phyloP scores from a whole-genome alignment of 1,140 invertebrate species.

The Nephotettix cincticeps region DNA sequence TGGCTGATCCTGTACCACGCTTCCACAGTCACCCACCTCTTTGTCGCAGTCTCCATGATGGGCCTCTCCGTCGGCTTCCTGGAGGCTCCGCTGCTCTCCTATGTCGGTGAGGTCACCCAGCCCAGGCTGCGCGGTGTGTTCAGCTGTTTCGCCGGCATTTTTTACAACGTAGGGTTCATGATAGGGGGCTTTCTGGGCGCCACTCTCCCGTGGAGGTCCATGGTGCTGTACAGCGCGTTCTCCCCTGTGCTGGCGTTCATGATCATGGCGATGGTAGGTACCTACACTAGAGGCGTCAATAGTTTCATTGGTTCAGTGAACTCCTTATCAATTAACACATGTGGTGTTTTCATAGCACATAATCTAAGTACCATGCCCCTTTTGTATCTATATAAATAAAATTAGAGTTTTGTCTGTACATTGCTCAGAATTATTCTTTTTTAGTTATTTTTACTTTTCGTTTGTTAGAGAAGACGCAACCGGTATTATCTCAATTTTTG shows the following conservation, averaged over 20 bases:
- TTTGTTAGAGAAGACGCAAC: too few species aligned
- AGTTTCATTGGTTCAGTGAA: too few species aligned
- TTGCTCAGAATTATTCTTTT: too few species aligned
- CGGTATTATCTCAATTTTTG: too few species aligned
- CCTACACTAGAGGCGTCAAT: background rate
- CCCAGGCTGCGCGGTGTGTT: constrained; percentile 37
- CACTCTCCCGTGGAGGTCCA: constrained; percentile 34
- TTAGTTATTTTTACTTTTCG: too few species aligned
- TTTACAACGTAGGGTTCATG: constrained; percentile 28
- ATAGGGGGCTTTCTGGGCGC: constrained; percentile 36
- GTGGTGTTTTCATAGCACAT: too few species aligned
- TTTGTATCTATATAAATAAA: too few species aligned
- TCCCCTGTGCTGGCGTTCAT: constrained; percentile 36
- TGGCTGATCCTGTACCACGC: constrained; percentile 41
- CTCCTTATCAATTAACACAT: too few species aligned
- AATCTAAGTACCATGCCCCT: too few species aligned
- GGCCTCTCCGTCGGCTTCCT: constrained; percentile 50
- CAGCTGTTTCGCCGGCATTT: constrained; percentile 33
- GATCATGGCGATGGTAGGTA: constrained; percentile 33
- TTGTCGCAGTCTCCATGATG: constrained; percentile 33
- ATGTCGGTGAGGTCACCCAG: constrained; percentile 56
- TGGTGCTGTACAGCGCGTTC: constrained; percentile 32
- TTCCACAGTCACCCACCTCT: constrained; percentile 31
- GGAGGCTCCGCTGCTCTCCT: constrained; percentile 54
- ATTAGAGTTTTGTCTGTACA: too few species aligned